phyloP scores from a whole-genome alignment of 2,113 vertebrate species.

The Etia nguti region DNA sequence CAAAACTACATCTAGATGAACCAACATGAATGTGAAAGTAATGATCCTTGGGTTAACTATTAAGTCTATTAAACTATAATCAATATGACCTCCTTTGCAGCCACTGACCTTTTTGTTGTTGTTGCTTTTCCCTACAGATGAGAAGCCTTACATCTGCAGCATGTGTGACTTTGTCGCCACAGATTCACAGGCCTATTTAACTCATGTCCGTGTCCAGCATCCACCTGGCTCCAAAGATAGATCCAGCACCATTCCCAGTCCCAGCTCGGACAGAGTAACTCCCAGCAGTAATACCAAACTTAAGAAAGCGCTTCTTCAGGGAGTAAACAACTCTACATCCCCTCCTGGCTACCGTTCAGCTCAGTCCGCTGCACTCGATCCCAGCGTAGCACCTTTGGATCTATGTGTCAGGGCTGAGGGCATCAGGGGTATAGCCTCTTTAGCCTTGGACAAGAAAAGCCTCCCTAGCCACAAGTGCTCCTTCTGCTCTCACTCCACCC shows the following conservation, averaged over 20 bases:
- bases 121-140: slow-evolving; percentile 67
- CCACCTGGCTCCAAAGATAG: slow-evolving; percentile 20
- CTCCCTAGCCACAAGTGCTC: slow-evolving; percentile 84
- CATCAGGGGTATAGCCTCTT: slow-evolving; percentile 42
- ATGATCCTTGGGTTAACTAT: background rate
- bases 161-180: slow-evolving; percentile 72
- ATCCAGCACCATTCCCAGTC: slow-evolving; percentile 32
- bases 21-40: background rate
- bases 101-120: slow-evolving; percentile 18
- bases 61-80: background rate
- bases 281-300: slow-evolving; percentile 62
- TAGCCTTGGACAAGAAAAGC: slow-evolving; percentile 64
- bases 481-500: slow-evolving; percentile 86
- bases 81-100: background rate
- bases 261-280: slow-evolving; percentile 29
- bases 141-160: slow-evolving; percentile 73
- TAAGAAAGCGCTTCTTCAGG: slow-evolving; percentile 73
- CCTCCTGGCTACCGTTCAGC: slow-evolving; percentile 32
- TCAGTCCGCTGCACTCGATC: slow-evolving; percentile 6
- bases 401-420: slow-evolving; percentile 59
- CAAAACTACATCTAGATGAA: background rate
- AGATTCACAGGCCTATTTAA: slow-evolving; percentile 47
- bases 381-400: slow-evolving; percentile 47
- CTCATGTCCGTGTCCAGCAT: slow-evolving; percentile 58
- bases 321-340: slow-evolving; percentile 53